phyloP scores from a whole-genome alignment of 2,797 vertebrate species.

The Ataeniobius toweri region DNA sequence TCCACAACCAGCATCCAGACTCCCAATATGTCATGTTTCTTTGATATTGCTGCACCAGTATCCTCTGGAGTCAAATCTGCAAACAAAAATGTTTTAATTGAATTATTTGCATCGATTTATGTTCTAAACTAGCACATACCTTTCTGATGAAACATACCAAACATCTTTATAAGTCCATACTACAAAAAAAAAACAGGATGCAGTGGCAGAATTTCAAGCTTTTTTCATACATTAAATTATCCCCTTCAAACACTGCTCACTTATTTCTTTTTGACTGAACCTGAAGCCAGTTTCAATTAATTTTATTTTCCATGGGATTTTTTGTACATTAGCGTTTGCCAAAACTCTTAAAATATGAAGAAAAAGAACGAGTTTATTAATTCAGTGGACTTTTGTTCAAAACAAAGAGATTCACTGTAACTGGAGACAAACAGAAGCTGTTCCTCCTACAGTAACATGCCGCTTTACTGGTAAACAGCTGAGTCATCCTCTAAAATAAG shows the following conservation, averaged over 20 bases:
- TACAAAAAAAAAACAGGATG: slow-evolving; percentile 52
- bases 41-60: neutral
- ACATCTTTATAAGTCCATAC: slow-evolving; percentile 49
- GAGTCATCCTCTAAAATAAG: neutral
- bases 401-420: neutral
- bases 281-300: slow-evolving; percentile 37
- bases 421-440: neutral
- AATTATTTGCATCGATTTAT: neutral
- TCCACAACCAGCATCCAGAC: neutral
- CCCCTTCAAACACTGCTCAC: slow-evolving; percentile 31
- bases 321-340: neutral
- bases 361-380: neutral
- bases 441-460: neutral
- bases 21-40: neutral
- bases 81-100: neutral
- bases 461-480: neutral
- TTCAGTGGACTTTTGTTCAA: neutral
- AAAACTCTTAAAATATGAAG: neutral
- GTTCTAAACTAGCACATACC: slow-evolving; percentile 6
- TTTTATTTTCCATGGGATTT: neutral
- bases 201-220: slow-evolving; percentile 20
- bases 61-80: neutral
- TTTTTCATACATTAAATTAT: slow-evolving; percentile 24
- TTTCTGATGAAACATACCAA: slow-evolving; percentile 30
- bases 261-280: slow-evolving; percentile 20